These are phyloP conservation scores for Lepidothrix coronata DNA, from an alignment of 2,113 vertebrate species.

Conservation along the genomic window DNA sequence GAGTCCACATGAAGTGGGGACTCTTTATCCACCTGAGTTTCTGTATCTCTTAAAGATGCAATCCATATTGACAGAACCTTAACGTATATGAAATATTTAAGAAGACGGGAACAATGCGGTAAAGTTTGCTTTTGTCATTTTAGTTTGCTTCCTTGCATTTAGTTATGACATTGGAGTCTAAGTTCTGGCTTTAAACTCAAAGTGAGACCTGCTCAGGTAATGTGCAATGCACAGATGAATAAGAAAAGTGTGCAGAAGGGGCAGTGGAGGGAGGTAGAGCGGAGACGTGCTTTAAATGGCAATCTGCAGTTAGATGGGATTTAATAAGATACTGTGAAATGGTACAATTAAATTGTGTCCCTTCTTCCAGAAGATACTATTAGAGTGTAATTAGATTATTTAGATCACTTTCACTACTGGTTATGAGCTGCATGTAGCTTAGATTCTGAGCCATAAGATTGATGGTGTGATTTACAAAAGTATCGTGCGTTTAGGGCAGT, in stretches of 20 bases:
- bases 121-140: not conserved
- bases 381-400: not conserved
- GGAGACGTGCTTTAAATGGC: not conserved
- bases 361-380: not conserved
- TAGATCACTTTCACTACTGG: not conserved
- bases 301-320: not conserved
- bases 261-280: not conserved
- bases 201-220: not conserved
- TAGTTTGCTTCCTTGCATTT: not conserved
- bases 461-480: not conserved
- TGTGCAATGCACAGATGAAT: not conserved
- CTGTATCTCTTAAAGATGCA: not conserved
- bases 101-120: not conserved
- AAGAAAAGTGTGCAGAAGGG: not conserved
- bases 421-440: not conserved
- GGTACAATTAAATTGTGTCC: not conserved
- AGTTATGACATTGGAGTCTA: not conserved
- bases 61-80: not conserved
- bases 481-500: accelerated
- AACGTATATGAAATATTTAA: not conserved
- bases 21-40: not conserved
- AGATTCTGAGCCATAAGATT: not conserved
- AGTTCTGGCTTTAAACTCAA: not conserved
- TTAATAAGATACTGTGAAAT: not conserved
- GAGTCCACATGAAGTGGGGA: not conserved